phyloP scores from a whole-genome alignment of 2,113 vertebrate genomes.

The Silurus glanis region DNA sequence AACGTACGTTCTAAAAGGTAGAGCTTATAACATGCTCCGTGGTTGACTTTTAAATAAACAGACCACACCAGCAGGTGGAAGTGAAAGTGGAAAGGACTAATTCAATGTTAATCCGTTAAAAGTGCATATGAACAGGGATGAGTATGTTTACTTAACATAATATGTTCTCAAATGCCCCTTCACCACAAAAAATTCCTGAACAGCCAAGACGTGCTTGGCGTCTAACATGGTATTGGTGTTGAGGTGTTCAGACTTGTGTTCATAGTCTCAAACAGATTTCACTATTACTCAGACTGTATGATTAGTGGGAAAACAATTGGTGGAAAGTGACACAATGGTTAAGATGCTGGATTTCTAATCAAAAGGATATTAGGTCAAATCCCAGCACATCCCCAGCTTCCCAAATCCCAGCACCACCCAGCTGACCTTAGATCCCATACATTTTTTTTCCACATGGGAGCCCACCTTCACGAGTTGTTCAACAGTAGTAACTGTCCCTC shows the following conservation, averaged over 20 bases:
- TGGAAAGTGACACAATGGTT: too few species aligned
- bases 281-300: background rate
- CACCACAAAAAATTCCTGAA: background rate
- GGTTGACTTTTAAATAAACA: background rate
- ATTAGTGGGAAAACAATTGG: background rate
- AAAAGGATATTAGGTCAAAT: too few species aligned
- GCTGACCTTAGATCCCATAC: too few species aligned
- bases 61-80: background rate
- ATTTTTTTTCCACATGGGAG: too few species aligned
- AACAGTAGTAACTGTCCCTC: too few species aligned
- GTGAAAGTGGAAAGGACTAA: background rate
- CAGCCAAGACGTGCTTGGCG: background rate
- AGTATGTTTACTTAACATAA: too few species aligned
- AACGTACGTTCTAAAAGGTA: too few species aligned
- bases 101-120: background rate
- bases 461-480: too few species aligned
- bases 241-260: constrained; percentile 18
- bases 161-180: background rate
- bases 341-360: too few species aligned
- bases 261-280: background rate
- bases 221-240: background rate
- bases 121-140: background rate
- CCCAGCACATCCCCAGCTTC: too few species aligned
- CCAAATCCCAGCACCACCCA: too few species aligned
- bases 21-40: too few species aligned